These are phyloP conservation scores for Cryptus viduatorius DNA, from an alignment of 2,888 invertebrate genomes.

Conservation along the genomic window DNA sequence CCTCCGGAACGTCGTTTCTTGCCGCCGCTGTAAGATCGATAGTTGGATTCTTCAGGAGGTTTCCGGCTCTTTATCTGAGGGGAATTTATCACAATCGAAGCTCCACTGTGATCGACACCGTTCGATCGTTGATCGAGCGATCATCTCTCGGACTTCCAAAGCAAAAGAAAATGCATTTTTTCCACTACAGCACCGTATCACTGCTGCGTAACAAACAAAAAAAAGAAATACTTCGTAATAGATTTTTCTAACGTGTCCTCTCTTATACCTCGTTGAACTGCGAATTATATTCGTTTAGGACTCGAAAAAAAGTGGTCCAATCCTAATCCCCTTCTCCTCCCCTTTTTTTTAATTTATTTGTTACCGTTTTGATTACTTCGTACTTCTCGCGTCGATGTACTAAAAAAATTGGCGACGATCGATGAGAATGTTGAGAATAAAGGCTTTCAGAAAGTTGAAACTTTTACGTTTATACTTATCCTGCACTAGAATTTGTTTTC, in stretches of 20 bases:
- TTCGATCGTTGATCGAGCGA: conserved; percentile 49
- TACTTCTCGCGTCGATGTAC: conserved; percentile 7
- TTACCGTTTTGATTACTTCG: conserved; percentile 44
- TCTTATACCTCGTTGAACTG: conserved; percentile 27
- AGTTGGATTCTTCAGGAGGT: conserved; percentile 23
- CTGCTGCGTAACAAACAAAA: conserved; percentile 31
- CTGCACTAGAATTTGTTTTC: not conserved
- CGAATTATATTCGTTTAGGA: conserved; percentile 25
- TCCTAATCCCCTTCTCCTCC: not conserved
- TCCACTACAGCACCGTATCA: conserved; percentile 28
- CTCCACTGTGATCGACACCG: conserved; percentile 51
- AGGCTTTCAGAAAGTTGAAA: conserved; percentile 46
- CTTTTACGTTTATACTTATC: conserved; percentile 27
- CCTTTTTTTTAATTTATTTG: conserved; percentile 60
- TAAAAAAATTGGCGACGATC: conserved; percentile 45
- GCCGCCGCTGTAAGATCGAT: conserved; percentile 50
- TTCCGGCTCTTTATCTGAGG: not conserved
- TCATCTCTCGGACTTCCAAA: conserved; percentile 48
- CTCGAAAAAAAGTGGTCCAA: conserved; percentile 28
- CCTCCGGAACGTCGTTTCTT: conserved; percentile 58
- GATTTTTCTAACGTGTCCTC: conserved; percentile 46
- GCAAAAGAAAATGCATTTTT: conserved; percentile 49
- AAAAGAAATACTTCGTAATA: conserved; percentile 34
- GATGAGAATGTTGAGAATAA: conserved; percentile 61
- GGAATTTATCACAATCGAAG: conserved; percentile 2